Conservation (phyloP, 2,888 invertebrate species). For the Deilephila porcellus region DNA sequence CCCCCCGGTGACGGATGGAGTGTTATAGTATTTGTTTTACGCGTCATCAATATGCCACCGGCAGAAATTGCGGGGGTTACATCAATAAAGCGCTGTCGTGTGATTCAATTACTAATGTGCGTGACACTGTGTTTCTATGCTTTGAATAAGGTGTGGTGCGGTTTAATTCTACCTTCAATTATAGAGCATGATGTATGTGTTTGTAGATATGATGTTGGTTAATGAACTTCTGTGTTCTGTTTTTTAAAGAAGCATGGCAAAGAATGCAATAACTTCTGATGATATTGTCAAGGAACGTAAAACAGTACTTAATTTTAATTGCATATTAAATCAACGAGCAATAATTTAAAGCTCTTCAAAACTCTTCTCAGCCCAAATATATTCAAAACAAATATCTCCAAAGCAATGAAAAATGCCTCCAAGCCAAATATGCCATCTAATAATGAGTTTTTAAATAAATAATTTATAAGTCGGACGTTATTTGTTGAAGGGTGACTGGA, state of each 20-base stretch:
- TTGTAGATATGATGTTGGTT: too few relatives aligned
- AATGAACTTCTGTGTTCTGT: too few relatives aligned
- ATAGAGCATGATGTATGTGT: too few relatives aligned
- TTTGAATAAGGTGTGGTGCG: constrained; percentile 1
- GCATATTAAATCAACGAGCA: background rate
- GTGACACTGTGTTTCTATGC: constrained; percentile 48
- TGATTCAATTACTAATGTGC: constrained; percentile 60
- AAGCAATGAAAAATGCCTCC: constrained; percentile 18
- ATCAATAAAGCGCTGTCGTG: constrained; percentile 43
- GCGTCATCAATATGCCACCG: constrained; percentile 75
- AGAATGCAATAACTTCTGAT: too few relatives aligned
- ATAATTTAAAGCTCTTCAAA: background rate
- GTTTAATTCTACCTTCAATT: background rate
- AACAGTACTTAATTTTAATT: too few relatives aligned
- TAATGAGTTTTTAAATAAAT: constrained; percentile 31
- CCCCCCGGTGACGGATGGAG: constrained; percentile 72
- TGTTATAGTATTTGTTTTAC: constrained; percentile 81
- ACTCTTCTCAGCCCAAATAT: too few relatives aligned
- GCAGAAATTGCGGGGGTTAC: constrained; percentile 57
- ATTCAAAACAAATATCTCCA: background rate
- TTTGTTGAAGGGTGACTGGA: constrained; percentile 76
- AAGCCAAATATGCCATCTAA: constrained; percentile 26
- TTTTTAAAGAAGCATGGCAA: too few relatives aligned
- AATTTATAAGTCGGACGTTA: constrained; percentile 53
- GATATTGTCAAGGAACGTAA: too few relatives aligned